Percentiles rank a stretch among this genome's conserved stretches.
Evolutionary conservation across 2,888 invertebrate genomes (phyloP).

Genomic region (Operophtera brumata): DNA sequence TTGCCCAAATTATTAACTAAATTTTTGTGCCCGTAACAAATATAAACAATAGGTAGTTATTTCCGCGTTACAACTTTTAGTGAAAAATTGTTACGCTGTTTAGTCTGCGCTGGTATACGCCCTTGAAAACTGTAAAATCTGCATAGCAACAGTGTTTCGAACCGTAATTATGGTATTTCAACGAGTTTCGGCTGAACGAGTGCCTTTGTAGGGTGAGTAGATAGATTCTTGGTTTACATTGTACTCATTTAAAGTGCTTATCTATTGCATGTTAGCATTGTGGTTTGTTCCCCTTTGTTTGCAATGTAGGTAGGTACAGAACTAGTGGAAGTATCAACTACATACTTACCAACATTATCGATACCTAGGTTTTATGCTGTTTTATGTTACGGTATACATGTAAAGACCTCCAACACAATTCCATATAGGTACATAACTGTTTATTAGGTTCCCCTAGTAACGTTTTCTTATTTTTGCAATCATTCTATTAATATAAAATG

Average conservation of each 20-base stretch:
- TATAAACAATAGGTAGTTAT: background rate
- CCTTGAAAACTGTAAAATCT: conserved; percentile 75
- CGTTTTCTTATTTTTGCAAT: no score
- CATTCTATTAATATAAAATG: no score
- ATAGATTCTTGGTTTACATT: conserved; percentile 3
- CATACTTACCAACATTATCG: no score
- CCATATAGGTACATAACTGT: no score
- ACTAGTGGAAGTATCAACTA: background rate
- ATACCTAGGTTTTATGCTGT: no score
- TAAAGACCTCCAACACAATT: no score
- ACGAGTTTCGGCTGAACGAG: conserved; percentile 50
- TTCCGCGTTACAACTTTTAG: background rate
- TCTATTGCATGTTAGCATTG: background rate
- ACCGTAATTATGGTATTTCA: conserved; percentile 57
- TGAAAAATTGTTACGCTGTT: background rate
- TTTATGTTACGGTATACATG: no score
- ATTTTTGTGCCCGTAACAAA: background rate
- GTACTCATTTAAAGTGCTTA: background rate
- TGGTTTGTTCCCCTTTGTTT: conserved; percentile 23
- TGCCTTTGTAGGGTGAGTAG: conserved; percentile 66
- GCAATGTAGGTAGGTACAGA: background rate
- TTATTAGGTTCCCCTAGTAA: no score
- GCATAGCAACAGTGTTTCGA: conserved; percentile 76
- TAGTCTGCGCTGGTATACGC: conserved; percentile 58
- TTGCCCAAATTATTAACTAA: background rate